phyloP scores from a whole-genome alignment of 2,888 invertebrate genomes.

The Cybosia mesomella region DNA sequence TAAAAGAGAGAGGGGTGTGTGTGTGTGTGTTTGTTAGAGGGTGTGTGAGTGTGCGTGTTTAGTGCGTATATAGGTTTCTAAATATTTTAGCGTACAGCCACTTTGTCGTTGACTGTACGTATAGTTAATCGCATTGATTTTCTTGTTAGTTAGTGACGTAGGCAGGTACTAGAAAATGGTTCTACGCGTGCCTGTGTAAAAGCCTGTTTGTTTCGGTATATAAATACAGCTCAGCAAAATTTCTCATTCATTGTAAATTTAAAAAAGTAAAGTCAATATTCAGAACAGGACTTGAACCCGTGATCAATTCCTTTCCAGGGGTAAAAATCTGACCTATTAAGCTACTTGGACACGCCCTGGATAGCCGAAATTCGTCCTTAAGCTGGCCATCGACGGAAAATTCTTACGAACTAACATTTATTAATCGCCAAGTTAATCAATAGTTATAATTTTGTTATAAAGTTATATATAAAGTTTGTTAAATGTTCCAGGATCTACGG shows the following conservation, averaged over 20 bases:
- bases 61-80: too few species aligned
- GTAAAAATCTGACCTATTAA: too few species aligned
- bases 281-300: too few species aligned
- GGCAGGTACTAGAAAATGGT: background rate
- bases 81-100: too few species aligned
- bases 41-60: too few species aligned
- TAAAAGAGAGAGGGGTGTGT: too few species aligned
- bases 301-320: too few species aligned
- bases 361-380: background rate
- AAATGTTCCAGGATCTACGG: constrained; percentile 89
- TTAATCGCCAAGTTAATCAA: background rate
- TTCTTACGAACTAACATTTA: background rate
- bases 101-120: too few species aligned
- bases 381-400: background rate
- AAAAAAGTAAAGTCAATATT: too few species aligned
- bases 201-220: background rate
- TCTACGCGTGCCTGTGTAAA: background rate
- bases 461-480: background rate
- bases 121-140: too few species aligned
- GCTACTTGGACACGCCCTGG: background rate
- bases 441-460: background rate
- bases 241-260: background rate
- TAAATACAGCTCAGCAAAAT: background rate
- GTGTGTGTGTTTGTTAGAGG: too few species aligned
- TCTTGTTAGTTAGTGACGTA: background rate